Base-by-base conservation (phyloP, 35 echinoderm and acorn worm genomes). In the Chiridota heheva region DNA sequence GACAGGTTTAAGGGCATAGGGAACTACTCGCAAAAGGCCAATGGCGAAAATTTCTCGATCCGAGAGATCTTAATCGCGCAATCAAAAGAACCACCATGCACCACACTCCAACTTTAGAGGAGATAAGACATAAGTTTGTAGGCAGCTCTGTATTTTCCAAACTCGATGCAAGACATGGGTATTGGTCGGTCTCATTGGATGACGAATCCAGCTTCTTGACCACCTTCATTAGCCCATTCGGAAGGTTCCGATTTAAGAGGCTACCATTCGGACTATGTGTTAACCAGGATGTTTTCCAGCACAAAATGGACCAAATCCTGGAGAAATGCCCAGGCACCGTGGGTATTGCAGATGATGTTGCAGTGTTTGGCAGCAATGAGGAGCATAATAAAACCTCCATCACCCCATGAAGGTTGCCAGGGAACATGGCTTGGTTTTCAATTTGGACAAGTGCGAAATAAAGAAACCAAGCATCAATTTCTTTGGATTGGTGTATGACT, bases 291-390 rank as follows among this genome's bases (percentile, higher is more conserved):
- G 41, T 82, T 15, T 89, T 89, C 67, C 67, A 89, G 32, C 28
- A 73, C 18, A 71, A 62, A 41, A 83, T 82, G 69, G 79, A 89
- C 69, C 39, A 76, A 40, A 90, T 84, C 34, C 32, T 83, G 7
- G 80, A 84, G 42, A 64, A 84, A 33, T 90, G 80, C 45, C 62
- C 62, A 17, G 72, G 81, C 27, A 80, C 73, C 7, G 44, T 91
- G 0, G 71, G 88, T 3, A 84, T 91, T 7, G 88, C 88, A 38
- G 88, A 91, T 77, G 88, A 91, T 34, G 49, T 87, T 0, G 80
- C 28, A 17, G 88, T 91, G 13, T 76, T 75, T 35, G 86, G 86
- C 4, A 55, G 30, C 51, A 82, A 15, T 18, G 68, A 61, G 29
- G 10, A 8, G 0, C 76, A 81, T 49, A 64, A 89, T 72, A 72